phyloP scores from a whole-genome alignment of 2,797 vertebrate species.

The Mustela erminea region DNA sequence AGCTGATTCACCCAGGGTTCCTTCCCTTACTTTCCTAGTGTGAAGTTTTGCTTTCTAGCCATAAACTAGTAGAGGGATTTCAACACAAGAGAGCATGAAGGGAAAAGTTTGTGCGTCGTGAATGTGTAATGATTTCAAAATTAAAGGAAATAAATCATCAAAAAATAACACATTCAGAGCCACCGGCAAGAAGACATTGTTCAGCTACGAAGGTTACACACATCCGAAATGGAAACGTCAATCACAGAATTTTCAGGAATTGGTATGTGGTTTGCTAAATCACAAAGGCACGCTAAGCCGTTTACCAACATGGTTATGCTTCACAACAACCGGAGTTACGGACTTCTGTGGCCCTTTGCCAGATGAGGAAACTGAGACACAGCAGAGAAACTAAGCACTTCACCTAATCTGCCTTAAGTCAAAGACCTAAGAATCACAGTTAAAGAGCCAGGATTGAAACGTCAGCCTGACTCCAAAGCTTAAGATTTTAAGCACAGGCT shows the following conservation, averaged over 20 bases:
- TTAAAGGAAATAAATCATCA: conserved; percentile 34
- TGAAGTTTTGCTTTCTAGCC: conserved; percentile 38
- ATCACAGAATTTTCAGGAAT: background rate
- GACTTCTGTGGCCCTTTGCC: background rate
- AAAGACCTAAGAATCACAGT: background rate
- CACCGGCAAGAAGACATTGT: background rate
- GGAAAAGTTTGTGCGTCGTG: background rate
- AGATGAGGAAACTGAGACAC: background rate
- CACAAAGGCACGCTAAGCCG: background rate
- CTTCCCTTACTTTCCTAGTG: background rate
- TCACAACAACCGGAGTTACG: background rate
- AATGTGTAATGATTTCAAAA: conserved; percentile 18
- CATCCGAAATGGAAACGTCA: background rate
- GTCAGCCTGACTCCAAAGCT: background rate
- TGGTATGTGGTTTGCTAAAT: background rate
- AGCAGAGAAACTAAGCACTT: background rate
- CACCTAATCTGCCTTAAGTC: background rate
- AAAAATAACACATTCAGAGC: background rate
- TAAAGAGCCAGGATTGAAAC: background rate
- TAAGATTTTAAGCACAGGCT: background rate
- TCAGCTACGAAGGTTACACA: background rate
- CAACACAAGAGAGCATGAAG: background rate
- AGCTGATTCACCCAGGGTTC: background rate
- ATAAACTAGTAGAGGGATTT: background rate
- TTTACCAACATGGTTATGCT: background rate